Base-by-base conservation (phyloP, 2,797 vertebrate species). In the Buphagus erythrorhynchus region DNA sequence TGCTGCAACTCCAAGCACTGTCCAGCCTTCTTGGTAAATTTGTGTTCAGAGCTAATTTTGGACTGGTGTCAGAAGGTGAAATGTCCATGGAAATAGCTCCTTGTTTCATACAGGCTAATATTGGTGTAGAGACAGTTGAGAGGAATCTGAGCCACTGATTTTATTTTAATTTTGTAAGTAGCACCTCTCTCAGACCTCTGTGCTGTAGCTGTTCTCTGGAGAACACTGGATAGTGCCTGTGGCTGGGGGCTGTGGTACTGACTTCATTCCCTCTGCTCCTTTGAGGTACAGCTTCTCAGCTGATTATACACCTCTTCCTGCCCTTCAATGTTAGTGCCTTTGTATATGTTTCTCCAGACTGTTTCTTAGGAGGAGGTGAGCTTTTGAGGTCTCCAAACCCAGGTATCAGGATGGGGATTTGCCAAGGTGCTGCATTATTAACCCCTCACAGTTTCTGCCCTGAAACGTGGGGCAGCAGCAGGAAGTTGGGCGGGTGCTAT, bases 231-330 rank as follows among this genome's bases (percentile, higher is more conserved):
- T 2, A 38, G n/a, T 1, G 0, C 49, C 43, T 51, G 49, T 51
- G 49, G 49, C 49, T 51, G 49, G 28, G 49, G 33, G 29, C 72
- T 59, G 19, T n/a, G 33, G 22, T 5, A 5, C 25, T 72, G 67
- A 57, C 43, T 43, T 55, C 13, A 1, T 61, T 31, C 54, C 36
- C 71, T 24, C 46, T 0, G 0, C 76, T 82, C 28, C 4, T 42
- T 5, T 16, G 13, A 65, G 25, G 40, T 40, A 16, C 15, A 16
- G 11, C 28, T 75, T 88, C 68, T 74, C 68, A 38, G 81, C 43
- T 77, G 49, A 17, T 75, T 38, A 13, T 6, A 35, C 48, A 7
- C 14, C 16, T 61, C 58, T 26, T 21, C 29, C 26, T 61, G 26
- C 54, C 62, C 62, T 79, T 66, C 66, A 20, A 88, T 65, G n/a